Evolutionary conservation across 2,888 invertebrate genomes (phyloP).

Genomic region (Hydrotaea cyrtoneurina): DNA sequence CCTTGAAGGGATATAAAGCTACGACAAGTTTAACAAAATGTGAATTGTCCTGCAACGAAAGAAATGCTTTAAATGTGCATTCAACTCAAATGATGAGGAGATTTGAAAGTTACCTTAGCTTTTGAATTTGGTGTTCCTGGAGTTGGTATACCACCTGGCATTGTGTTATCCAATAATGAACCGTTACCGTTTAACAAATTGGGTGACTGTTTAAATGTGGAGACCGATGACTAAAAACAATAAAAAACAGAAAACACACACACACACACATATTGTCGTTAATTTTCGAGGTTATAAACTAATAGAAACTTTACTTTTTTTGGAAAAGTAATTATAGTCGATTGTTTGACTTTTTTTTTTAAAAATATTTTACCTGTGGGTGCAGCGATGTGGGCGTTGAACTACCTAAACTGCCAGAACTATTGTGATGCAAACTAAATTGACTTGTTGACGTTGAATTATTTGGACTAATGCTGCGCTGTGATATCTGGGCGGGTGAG

Average conservation of each 20-base stretch:
- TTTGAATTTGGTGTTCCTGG: slow-evolving; percentile 92
- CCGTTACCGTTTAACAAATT: slow-evolving; percentile 80
- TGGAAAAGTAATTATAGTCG: background rate
- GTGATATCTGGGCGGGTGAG: slow-evolving; percentile 81
- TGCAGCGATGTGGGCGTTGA: slow-evolving; percentile 80
- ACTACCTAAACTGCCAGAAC: slow-evolving; percentile 81
- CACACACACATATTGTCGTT: slow-evolving; percentile 12
- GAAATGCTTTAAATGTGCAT: slow-evolving; percentile 17
- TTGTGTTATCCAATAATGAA: slow-evolving; percentile 79
- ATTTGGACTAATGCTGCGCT: slow-evolving; percentile 81
- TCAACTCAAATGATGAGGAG: too few species aligned
- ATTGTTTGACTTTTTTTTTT: background rate
- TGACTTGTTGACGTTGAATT: slow-evolving; percentile 81
- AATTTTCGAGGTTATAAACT: slow-evolving; percentile 11
- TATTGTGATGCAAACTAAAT: slow-evolving; percentile 81
- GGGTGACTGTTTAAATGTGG: slow-evolving; percentile 80
- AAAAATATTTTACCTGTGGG: slow-evolving; percentile 77
- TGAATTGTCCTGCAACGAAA: slow-evolving; percentile 81
- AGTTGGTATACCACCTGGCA: slow-evolving; percentile 87
- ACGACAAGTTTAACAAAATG: slow-evolving; percentile 90
- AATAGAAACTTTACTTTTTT: background rate
- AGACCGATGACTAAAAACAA: slow-evolving; percentile 78
- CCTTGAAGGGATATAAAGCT: slow-evolving; percentile 94
- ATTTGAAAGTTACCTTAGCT: slow-evolving; percentile 84
- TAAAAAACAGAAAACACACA: slow-evolving; percentile 71